phyloP scores from a whole-genome alignment of 2,113 vertebrate genomes.

The Aphelocoma coerulescens region DNA sequence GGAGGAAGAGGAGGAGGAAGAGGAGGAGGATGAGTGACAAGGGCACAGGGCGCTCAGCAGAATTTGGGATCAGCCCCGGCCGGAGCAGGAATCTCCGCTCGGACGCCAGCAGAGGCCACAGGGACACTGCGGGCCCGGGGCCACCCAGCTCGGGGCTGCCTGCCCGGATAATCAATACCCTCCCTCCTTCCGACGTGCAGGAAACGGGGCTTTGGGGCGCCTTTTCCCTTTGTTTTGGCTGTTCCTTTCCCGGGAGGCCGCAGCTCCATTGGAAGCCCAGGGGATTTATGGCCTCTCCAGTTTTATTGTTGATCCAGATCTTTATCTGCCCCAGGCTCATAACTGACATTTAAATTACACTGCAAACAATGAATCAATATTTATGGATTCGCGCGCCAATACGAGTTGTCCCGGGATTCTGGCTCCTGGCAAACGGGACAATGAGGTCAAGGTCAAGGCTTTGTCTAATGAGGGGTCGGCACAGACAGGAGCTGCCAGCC shows the following conservation, averaged over 20 bases:
- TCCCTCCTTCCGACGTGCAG: background rate
- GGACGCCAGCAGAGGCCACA: accelerated
- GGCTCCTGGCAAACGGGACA: constrained; percentile 77
- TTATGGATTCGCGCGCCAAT: constrained; percentile 86
- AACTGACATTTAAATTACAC: constrained; percentile 95
- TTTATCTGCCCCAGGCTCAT: constrained; percentile 84
- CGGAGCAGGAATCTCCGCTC: background rate
- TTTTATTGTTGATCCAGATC: constrained; percentile 81
- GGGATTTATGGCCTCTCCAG: constrained; percentile 68
- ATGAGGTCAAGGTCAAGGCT: constrained; percentile 86
- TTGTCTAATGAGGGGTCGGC: constrained; percentile 81
- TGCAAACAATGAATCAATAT: constrained; percentile 93
- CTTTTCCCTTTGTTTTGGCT: background rate
- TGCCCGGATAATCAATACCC: background rate
- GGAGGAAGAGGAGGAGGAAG: background rate
- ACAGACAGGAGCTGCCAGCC: constrained; percentile 76
- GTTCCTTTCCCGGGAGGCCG: background rate
- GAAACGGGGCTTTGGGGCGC: background rate
- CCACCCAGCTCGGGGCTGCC: background rate
- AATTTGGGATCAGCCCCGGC: background rate
- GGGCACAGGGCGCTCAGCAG: background rate
- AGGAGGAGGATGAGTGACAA: background rate
- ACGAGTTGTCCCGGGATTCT: constrained; percentile 69
- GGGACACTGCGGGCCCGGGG: background rate
- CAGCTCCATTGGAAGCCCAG: constrained; percentile 20